phyloP scores from a whole-genome alignment of 2,113 vertebrate genomes.

The Apteryx mantelli region DNA sequence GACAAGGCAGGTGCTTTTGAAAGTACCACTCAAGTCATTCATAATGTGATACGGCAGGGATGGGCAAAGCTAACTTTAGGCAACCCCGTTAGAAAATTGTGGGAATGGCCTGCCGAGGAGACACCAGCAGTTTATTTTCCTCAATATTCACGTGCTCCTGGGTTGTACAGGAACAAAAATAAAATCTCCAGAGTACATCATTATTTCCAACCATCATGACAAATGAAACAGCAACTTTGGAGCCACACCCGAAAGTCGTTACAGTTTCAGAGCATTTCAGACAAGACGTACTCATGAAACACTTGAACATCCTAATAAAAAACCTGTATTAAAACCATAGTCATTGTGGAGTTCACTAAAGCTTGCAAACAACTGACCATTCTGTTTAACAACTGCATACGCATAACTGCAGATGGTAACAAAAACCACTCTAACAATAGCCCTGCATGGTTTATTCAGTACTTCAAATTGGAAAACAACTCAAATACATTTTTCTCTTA shows the following conservation, averaged over 20 bases:
- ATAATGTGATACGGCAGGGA: not conserved
- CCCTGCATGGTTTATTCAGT: not conserved
- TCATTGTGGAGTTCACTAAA: not conserved
- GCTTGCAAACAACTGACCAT: too few relatives aligned
- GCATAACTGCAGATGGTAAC: fast-evolving
- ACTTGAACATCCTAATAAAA: not conserved
- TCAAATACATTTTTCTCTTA: not conserved
- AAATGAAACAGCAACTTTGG: not conserved
- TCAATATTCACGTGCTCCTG: fast-evolving
- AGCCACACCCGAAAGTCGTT: not conserved
- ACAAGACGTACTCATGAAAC: not conserved
- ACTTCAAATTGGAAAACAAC: not conserved
- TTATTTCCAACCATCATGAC: not conserved
- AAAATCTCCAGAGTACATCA: too few relatives aligned
- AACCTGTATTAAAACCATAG: not conserved
- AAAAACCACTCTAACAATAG: not conserved
- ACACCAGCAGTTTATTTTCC: fast-evolving
- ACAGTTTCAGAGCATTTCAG: not conserved
- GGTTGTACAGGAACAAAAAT: not conserved
- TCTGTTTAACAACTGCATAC: fast-evolving
- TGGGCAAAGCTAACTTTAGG: not conserved
- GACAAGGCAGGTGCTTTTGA: not conserved
- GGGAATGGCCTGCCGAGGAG: fast-evolving
- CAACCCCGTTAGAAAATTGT: not conserved
- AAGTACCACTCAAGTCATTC: not conserved